These are phyloP conservation scores for Bicyclus anynana DNA, from an alignment of 1,140 invertebrate species.

Conservation along the genomic window DNA sequence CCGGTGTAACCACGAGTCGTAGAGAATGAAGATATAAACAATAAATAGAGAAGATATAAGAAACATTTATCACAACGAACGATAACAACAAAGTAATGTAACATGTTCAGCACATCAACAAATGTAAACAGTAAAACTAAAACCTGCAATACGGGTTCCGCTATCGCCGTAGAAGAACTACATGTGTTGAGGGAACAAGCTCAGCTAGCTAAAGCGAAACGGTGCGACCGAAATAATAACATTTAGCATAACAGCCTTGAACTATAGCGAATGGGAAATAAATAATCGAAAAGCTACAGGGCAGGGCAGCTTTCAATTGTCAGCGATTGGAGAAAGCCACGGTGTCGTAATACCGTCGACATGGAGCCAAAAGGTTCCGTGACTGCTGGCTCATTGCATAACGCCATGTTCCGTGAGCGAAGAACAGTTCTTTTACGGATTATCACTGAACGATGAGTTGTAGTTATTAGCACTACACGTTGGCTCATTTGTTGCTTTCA, in stretches of 20 bases:
- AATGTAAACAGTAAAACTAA: background rate
- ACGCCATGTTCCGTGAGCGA: slow-evolving; percentile 33
- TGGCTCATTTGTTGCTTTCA: background rate
- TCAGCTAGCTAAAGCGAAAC: background rate
- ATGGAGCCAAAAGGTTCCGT: slow-evolving; percentile 61
- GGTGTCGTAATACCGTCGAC: slow-evolving; percentile 53
- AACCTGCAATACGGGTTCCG: background rate
- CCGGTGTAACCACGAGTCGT: too few species aligned
- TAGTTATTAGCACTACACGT: background rate
- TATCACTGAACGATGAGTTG: background rate
- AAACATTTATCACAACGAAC: too few species aligned
- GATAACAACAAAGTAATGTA: background rate
- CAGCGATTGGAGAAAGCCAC: slow-evolving; percentile 52
- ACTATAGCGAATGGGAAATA: slow-evolving; percentile 18
- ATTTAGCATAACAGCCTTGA: slow-evolving; percentile 10
- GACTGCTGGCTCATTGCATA: slow-evolving; percentile 54
- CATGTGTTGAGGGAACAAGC: background rate
- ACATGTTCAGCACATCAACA: background rate
- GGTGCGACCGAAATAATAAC: slow-evolving; percentile 6
- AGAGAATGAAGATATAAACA: too few species aligned
- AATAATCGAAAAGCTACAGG: slow-evolving; percentile 32
- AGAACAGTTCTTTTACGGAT: slow-evolving; percentile 2
- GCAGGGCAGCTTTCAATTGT: slow-evolving; percentile 28
- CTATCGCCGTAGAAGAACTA: too few species aligned
- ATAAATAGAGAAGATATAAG: too few species aligned